Evolutionary conservation across 2,113 vertebrate species (phyloP).

Genomic region (Microcebus jonahi): DNA sequence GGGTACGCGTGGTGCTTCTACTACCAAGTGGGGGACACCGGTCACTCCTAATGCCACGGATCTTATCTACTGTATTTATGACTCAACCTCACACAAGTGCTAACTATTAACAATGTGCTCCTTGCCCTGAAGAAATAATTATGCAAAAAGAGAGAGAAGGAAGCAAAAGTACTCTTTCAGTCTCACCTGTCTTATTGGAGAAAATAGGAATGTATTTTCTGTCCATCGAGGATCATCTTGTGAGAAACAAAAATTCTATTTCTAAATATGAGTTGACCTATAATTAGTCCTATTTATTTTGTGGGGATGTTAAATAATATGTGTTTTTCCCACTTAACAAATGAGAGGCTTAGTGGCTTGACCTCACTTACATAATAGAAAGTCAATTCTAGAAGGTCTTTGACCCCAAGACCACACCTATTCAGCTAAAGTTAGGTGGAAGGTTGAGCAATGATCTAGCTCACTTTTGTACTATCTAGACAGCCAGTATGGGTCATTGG

Average conservation of each 20-base stretch:
- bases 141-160: conserved; percentile 73
- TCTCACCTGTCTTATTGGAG: background rate
- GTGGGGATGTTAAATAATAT: background rate
- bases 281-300: background rate
- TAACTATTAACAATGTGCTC: conserved; percentile 72
- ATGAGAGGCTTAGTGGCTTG: background rate
- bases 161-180: conserved; percentile 24
- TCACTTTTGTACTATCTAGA: background rate
- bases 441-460: background rate
- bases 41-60: background rate
- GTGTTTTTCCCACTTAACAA: conserved; percentile 54
- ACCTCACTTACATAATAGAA: conserved; percentile 48
- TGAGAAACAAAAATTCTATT: conserved; percentile 37
- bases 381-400: conserved; percentile 43
- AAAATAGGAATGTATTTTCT: conserved; percentile 9
- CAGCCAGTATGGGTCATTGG: background rate
- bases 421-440: background rate
- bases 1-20: background rate
- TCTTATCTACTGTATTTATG: conserved; percentile 72
- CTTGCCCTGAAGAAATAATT: conserved; percentile 74
- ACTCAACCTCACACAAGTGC: conserved; percentile 67
- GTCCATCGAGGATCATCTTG: background rate
- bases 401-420: conserved; percentile 48
- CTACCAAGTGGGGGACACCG: background rate
- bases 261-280: background rate